Evolutionary conservation across 2,888 invertebrate genomes (phyloP), one percentile per base, ranked within the genome.

Genomic region (Sabellastarte sp.): DNA sequence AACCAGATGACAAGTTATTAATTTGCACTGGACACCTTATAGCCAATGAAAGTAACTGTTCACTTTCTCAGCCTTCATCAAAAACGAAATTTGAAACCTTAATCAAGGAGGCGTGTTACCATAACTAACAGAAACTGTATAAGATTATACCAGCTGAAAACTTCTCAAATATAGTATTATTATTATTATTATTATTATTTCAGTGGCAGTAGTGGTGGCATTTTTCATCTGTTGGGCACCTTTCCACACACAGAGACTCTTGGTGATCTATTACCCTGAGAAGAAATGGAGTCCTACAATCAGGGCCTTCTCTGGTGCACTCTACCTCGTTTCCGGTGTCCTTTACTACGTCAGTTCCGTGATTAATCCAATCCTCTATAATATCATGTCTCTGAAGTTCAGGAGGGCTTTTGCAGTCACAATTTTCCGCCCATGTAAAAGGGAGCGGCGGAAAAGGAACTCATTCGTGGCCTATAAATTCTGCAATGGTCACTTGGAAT

Each of bases 341-440:
- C 88, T 94, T 66, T 95, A 95, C 86, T 96, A 93, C 84, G 84
- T 95, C 73, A 94, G 94, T 4, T 93, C 95, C 10, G 93, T 93
- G 76, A 90, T 95, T 79, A 96, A 96, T 84, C 95, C 96, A 0
- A 88, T 95, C 68, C 88, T 95, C 50, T 96, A 96, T 85, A 92
- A 95, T 84, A 91, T 94, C 61, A 93, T 96, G 94, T 95, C 94
- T 10, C 90, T 93, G 82, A 94, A 95, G 83, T 96, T 95, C 81
- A 88, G 95, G 57, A 91, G 91, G 73, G 95, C 95, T 56, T 95
- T 95, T 84, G 92, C 91, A 90, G 94, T 81, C 63, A 84, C 84
- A 2, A 71, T 84, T 26, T 66, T 75, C 57, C 26, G 61, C 32
- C 59, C 63, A 26, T 70, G 60, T 26, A 10, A 26, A 26, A 15